Conservation (phyloP, 1,140 invertebrate species). For the Cheumatopsyche charites region DNA sequence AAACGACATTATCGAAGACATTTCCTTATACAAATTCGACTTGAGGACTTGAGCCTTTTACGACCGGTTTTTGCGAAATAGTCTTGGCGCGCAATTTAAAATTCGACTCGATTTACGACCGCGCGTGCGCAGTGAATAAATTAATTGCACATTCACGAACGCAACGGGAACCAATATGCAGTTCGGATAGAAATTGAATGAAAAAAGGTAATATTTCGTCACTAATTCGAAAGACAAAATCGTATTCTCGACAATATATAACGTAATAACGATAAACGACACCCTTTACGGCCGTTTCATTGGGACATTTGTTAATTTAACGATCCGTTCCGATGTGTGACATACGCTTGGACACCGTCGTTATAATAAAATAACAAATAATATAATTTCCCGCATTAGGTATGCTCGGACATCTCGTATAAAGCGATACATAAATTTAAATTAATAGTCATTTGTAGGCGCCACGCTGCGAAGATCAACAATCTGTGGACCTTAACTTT, state of each 20-base stretch:
- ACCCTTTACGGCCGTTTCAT: too few relatives aligned
- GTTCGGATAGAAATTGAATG: too few relatives aligned
- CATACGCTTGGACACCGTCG: not conserved
- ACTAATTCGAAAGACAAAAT: too few relatives aligned
- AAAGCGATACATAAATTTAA: constrained; percentile 23
- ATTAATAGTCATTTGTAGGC: constrained; percentile 36
- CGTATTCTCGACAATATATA: too few relatives aligned
- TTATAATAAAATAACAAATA: constrained; percentile 24
- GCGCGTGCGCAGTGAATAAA: not conserved
- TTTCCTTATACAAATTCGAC: constrained; percentile 2
- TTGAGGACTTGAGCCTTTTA: too few relatives aligned
- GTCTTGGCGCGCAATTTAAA: constrained; percentile 8
- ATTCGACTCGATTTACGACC: constrained; percentile 6
- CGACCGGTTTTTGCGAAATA: constrained; percentile 6
- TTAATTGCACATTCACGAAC: not conserved
- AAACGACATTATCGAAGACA: too few relatives aligned
- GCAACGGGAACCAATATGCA: too few relatives aligned
- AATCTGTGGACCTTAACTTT: constrained; percentile 20
- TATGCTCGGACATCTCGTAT: not conserved
- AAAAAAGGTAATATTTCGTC: too few relatives aligned
- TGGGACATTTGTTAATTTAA: constrained; percentile 13
- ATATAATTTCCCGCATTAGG: constrained; percentile 15
- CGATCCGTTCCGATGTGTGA: not conserved
- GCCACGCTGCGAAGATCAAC: constrained; percentile 27
- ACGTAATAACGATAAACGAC: too few relatives aligned